phyloP scores from a whole-genome alignment of 2,888 invertebrate genomes.

The Platycnemis pennipes region DNA sequence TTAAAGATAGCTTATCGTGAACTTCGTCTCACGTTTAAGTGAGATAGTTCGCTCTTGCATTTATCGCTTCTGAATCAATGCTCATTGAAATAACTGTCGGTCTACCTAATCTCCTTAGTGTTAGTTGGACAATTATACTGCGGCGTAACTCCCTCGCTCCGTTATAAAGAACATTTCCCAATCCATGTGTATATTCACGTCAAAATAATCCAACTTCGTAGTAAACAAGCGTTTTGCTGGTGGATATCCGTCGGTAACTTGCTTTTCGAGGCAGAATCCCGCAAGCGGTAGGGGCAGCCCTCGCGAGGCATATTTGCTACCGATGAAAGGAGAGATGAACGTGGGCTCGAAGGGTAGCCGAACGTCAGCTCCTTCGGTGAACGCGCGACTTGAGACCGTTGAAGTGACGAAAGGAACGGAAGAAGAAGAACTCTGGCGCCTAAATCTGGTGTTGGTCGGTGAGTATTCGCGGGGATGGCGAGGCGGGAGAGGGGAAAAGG shows the following conservation, averaged over 20 bases:
- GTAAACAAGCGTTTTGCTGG: neutral
- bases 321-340: neutral
- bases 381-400: conserved; percentile 8
- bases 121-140: no score
- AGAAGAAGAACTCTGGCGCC: neutral
- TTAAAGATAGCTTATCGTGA: no score
- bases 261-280: neutral
- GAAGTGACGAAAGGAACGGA: neutral
- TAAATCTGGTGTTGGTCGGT: neutral
- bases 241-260: neutral
- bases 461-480: neutral
- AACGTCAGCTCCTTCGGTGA: neutral
- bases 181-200: neutral
- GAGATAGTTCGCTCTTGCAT: no score
- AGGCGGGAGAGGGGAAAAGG: neutral
- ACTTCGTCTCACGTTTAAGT: no score
- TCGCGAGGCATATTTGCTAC: neutral
- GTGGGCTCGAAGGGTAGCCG: neutral
- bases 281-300: neutral
- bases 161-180: no score
- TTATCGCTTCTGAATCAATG: no score
- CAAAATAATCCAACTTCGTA: neutral
- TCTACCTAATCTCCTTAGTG: no score
- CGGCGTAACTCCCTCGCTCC: no score
- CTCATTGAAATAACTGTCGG: no score